phyloP scores from a whole-genome alignment of 2,113 vertebrate genomes.

The Proterorhinus semilunaris region DNA sequence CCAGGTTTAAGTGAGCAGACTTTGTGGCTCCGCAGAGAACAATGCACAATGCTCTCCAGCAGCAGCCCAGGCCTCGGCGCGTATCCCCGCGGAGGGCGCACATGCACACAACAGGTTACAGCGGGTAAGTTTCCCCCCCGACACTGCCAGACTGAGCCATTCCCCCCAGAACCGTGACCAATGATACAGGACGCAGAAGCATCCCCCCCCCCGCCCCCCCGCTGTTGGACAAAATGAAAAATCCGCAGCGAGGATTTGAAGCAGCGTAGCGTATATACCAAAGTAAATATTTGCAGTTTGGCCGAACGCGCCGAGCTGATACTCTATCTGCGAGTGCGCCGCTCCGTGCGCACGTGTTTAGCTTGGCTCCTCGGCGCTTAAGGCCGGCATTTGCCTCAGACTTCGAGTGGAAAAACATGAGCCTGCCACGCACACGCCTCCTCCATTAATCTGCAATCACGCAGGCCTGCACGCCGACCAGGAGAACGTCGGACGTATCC shows the following conservation, averaged over 20 bases:
- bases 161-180: background rate
- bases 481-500: background rate
- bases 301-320: constrained; percentile 53
- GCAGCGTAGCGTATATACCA: constrained; percentile 32
- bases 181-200: background rate
- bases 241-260: constrained; percentile 11
- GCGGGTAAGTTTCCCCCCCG: background rate
- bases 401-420: constrained; percentile 61
- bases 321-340: constrained; percentile 47
- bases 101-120: constrained; percentile 4
- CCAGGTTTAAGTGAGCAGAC: constrained; percentile 1
- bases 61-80: background rate
- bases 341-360: constrained; percentile 48
- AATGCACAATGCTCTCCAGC: constrained; percentile 4
- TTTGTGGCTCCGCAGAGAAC: constrained; percentile 8
- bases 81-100: background rate
- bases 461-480: constrained; percentile 27
- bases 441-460: constrained; percentile 52
- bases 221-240: background rate
- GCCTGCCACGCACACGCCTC: constrained; percentile 52
- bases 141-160: background rate
- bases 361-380: constrained; percentile 52
- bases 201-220: too few relatives aligned
- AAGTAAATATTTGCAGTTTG: constrained; percentile 60
- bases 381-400: constrained; percentile 62